Conservation (phyloP, 2,888 invertebrate genomes). For the Nomada lathburiana region DNA sequence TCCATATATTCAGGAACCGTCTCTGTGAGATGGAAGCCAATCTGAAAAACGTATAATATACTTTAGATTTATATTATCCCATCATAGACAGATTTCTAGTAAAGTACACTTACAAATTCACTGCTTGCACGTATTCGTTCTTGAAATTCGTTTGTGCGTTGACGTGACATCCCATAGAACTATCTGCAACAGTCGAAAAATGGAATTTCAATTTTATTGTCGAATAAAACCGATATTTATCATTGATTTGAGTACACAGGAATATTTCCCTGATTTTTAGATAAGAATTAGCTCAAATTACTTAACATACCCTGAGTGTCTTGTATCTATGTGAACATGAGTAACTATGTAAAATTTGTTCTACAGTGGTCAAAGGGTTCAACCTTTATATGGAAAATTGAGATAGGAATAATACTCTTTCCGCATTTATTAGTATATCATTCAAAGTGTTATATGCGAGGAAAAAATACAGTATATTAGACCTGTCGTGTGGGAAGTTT, state of each 20-base stretch:
- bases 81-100: neutral
- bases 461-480: too few relatives aligned
- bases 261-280: neutral
- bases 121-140: slow-evolving; percentile 82
- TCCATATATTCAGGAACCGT: slow-evolving; percentile 85
- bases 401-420: too few relatives aligned
- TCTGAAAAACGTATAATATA: slow-evolving; percentile 69
- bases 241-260: neutral
- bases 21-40: slow-evolving; percentile 81
- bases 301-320: too few relatives aligned
- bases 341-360: too few relatives aligned
- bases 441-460: too few relatives aligned
- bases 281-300: too few relatives aligned
- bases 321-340: too few relatives aligned
- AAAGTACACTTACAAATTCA: slow-evolving; percentile 79
- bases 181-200: slow-evolving; percentile 75
- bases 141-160: slow-evolving; percentile 82
- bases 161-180: slow-evolving; percentile 83
- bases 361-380: too few relatives aligned
- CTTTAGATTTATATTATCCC: neutral
- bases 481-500: too few relatives aligned
- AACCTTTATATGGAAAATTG: too few relatives aligned
- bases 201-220: too few relatives aligned
- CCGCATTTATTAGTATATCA: too few relatives aligned
- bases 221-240: neutral